Conservation (phyloP, 1,140 invertebrate genomes). For the Procambarus virginalis region DNA sequence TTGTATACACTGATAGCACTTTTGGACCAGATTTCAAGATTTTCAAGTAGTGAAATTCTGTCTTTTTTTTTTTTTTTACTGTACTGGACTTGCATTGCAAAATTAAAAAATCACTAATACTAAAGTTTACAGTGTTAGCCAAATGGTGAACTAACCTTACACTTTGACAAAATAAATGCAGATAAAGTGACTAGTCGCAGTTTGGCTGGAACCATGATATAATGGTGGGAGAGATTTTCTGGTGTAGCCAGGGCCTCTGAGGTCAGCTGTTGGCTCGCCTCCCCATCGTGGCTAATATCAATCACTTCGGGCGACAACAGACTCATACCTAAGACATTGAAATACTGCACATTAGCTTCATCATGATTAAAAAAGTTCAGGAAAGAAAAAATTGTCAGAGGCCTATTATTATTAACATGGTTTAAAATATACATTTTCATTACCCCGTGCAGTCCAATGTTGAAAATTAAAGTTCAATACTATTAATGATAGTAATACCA, state of each 20-base stretch:
- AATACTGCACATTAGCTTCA: background rate
- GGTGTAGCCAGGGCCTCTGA: conserved; percentile 83
- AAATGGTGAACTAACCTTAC: conserved; percentile 76
- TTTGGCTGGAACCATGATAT: conserved; percentile 90
- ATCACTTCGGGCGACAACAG: conserved; percentile 86
- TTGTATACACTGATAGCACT: too few species aligned
- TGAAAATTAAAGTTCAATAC: background rate
- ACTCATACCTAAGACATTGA: conserved; percentile 77
- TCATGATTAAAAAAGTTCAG: background rate
- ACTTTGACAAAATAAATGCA: conserved; percentile 86
- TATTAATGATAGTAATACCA: background rate
- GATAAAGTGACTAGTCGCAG: conserved; percentile 88
- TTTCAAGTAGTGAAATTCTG: too few species aligned
- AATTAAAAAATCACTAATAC: background rate
- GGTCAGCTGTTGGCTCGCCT: conserved; percentile 76
- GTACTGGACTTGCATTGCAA: too few species aligned
- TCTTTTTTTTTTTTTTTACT: too few species aligned
- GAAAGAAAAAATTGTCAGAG: too few species aligned
- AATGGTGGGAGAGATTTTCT: conserved; percentile 86
- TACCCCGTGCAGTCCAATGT: background rate
- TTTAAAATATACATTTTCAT: background rate
- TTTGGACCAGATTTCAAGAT: too few species aligned
- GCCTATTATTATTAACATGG: too few species aligned
- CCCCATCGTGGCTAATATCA: conserved; percentile 79
- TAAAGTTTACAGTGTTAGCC: too few species aligned